Base-by-base conservation (phyloP, 2,797 vertebrate genomes). In the Poeciliopsis gracilis region DNA sequence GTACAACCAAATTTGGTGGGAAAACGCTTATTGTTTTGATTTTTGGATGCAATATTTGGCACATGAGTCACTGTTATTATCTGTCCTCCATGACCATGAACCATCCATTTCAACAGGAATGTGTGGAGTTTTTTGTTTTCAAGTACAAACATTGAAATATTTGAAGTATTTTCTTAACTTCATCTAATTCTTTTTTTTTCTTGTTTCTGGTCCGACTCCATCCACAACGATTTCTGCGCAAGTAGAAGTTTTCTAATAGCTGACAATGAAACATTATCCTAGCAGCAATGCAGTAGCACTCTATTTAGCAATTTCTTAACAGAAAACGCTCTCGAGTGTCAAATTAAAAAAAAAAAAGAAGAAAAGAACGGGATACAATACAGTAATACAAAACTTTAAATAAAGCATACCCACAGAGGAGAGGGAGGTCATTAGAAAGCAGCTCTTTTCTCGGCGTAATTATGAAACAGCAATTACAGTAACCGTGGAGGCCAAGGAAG, bases 301-400 rank as follows among this genome's bases (percentile, higher is more conserved):
- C 59, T 36, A 3, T 63, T 63, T 63, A 20, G 33, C 6, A 33
- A 20, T 36, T 63, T 63, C 61, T 63, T 63, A 20, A 63, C 18
- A 23, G 61, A 23, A 66, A 51, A 23, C 1, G 4, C 18, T 66
- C 33, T 38, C 18, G 0, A 66, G 33, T 38, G 61, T 66, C 18
- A 66, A 66, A 66, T 36, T 43, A 28, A 57, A 57, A 57, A 57
- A 49, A 59, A 16, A 59, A 0, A 30, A 61, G n/a, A 30, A 30
- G 30, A 61, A 18, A 61, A 55, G 16, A 36, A 36, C 16, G 0
- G 18, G 18, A 23, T 23, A 66, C 61, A 23, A 66, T 36, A 23
- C 61, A 66, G 33, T 66, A 66, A 38, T 66, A 38, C 20, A 23
- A 66, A 66, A 66, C 45, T 47, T 71, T 33, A 51, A 73, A 53